Evolutionary conservation across 2,113 vertebrate species (phyloP).

Genomic region (Gymnarchus niloticus): DNA sequence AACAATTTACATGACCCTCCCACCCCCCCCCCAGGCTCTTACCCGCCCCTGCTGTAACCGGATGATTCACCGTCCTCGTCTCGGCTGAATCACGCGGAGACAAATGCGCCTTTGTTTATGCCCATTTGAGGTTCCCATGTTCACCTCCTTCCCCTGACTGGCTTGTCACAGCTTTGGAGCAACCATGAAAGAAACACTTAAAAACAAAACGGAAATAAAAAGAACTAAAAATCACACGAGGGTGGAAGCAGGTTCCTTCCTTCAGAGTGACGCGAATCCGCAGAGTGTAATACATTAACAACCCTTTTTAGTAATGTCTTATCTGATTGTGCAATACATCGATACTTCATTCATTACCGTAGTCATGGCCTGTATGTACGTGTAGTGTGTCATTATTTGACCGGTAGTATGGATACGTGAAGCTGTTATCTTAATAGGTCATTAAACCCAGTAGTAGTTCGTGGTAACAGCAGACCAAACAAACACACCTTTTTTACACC

Average conservation of each 20-base stretch:
- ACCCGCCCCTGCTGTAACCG: not conserved
- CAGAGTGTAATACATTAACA: not conserved
- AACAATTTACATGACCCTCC: not conserved
- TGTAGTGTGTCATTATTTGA: slow-evolving; percentile 7
- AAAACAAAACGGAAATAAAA: not conserved
- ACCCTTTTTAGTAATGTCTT: not conserved
- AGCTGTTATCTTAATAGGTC: slow-evolving; percentile 9
- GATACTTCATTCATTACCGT: not conserved
- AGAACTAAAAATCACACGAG: not conserved
- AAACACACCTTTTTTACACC: slow-evolving; percentile 4
- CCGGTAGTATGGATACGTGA: not conserved
- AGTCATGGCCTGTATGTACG: not conserved
- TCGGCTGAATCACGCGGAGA: not conserved
- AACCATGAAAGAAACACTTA: not conserved
- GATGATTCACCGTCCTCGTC: not conserved
- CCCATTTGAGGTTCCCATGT: not conserved
- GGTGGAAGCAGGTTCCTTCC: not conserved
- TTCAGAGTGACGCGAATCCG: not conserved
- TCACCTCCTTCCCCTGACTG: not conserved
- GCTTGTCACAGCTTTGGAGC: not conserved
- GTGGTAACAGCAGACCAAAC: not conserved
- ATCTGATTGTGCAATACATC: not conserved
- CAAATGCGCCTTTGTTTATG: not conserved
- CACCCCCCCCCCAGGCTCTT: not conserved
- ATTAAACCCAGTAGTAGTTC: not conserved